phyloP scores from a whole-genome alignment of 37 sponge, comb jelly and placozoan species.

The Lycopodina hypogea region DNA sequence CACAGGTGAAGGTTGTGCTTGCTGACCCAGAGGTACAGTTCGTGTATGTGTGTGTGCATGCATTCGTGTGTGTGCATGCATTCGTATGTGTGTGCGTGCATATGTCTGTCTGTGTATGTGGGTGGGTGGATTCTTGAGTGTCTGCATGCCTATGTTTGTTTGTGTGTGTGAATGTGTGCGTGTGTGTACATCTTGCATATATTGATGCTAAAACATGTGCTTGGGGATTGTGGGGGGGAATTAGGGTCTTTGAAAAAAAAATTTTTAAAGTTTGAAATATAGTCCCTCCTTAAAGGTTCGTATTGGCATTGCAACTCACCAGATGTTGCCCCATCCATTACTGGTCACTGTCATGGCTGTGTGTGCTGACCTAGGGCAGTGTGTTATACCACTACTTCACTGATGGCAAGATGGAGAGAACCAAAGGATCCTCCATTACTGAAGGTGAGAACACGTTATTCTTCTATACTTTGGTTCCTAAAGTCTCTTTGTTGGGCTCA shows the following conservation, averaged over 20 bases:
- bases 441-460: conserved; percentile 80
- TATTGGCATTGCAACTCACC: not conserved
- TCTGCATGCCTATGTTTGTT: too few relatives aligned
- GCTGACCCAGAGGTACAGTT: conserved; percentile 86
- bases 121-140: too few relatives aligned
- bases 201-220: conserved; percentile 48
- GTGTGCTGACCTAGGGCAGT: conserved; percentile 84
- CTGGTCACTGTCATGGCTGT: not conserved
- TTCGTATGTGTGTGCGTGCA: too few relatives aligned
- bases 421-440: conserved; percentile 78
- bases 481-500: too few relatives aligned
- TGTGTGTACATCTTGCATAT: conserved; percentile 30
- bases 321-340: too few relatives aligned
- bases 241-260: not conserved
- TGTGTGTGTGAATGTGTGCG: not conserved
- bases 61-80: too few relatives aligned
- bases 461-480: too few relatives aligned
- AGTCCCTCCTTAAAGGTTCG: too few relatives aligned
- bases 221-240: conserved; percentile 20
- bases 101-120: too few relatives aligned
- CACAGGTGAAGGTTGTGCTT: conserved; percentile 64
- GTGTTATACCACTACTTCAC: conserved; percentile 78
- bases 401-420: conserved; percentile 67
- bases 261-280: too few relatives aligned
- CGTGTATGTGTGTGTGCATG: too few relatives aligned